phyloP scores from a whole-genome alignment of 2,888 invertebrate genomes.

The Oligia latruncula region DNA sequence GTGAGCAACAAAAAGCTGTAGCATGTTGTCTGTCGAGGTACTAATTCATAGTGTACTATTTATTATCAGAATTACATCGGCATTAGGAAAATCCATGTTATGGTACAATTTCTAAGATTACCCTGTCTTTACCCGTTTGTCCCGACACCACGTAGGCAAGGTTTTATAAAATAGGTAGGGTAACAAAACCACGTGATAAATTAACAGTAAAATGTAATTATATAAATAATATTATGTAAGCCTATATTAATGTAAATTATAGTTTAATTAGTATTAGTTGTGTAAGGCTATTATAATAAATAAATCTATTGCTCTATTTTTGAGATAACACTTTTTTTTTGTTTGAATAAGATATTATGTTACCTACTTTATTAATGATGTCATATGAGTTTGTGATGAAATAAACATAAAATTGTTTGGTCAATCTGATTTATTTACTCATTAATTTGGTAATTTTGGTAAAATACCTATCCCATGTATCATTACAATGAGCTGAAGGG shows the following conservation, averaged over 20 bases:
- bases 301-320: constrained; percentile 74
- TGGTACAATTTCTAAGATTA: constrained; percentile 52
- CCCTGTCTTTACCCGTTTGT: constrained; percentile 49
- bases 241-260: constrained; percentile 79
- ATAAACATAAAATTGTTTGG: constrained; percentile 86
- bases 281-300: constrained; percentile 78
- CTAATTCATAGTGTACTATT: constrained; percentile 60
- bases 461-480: not conserved
- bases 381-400: constrained; percentile 83
- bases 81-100: constrained; percentile 49
- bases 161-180: constrained; percentile 73
- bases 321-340: constrained; percentile 74
- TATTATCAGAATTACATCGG: constrained; percentile 63
- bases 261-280: constrained; percentile 72
- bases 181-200: constrained; percentile 88
- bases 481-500: not conserved
- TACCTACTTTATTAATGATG: constrained; percentile 76
- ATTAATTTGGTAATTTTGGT: not conserved
- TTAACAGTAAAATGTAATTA: constrained; percentile 81
- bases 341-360: constrained; percentile 73
- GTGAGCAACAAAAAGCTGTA: not conserved
- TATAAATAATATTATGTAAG: constrained; percentile 71
- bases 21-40: constrained; percentile 47
- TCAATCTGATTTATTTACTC: constrained; percentile 60
- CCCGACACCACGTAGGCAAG: constrained; percentile 53